These are phyloP conservation scores for Cheirogaleus medius DNA, from an alignment of 2,113 vertebrate species.

Conservation along the genomic window DNA sequence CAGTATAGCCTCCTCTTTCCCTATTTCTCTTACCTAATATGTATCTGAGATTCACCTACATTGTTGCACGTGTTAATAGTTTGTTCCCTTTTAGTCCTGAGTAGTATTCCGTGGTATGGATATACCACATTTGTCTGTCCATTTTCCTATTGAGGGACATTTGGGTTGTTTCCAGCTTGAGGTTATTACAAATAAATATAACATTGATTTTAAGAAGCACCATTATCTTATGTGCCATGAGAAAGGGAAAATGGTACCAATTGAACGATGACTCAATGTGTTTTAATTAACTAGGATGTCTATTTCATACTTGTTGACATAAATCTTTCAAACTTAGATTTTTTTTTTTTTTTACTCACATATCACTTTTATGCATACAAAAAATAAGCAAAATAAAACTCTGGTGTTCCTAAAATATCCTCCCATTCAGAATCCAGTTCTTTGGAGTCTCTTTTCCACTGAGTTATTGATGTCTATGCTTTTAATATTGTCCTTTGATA, in stretches of 20 bases:
- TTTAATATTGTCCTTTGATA: neutral
- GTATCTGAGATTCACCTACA: neutral
- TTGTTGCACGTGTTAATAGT: neutral
- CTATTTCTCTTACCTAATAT: neutral
- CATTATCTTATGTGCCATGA: neutral
- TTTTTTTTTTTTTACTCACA: neutral
- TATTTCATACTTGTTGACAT: slow-evolving; percentile 4
- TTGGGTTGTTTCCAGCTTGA: neutral
- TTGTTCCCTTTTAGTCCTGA: neutral
- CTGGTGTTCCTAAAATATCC: neutral
- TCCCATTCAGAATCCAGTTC: neutral
- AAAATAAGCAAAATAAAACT: neutral
- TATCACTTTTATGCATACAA: neutral
- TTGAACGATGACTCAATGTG: neutral
- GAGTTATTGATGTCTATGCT: neutral
- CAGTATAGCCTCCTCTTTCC: too few relatives aligned
- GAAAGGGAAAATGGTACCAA: neutral
- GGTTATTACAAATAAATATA: neutral
- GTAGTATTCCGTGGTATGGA: neutral
- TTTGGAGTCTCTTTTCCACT: neutral
- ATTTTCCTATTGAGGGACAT: neutral
- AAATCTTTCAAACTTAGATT: neutral
- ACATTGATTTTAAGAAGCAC: neutral
- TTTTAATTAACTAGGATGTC: neutral
- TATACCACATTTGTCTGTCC: neutral